Evolutionary conservation across 2,113 vertebrate genomes (phyloP).

Genomic region (Cyprichromis sp.): DNA sequence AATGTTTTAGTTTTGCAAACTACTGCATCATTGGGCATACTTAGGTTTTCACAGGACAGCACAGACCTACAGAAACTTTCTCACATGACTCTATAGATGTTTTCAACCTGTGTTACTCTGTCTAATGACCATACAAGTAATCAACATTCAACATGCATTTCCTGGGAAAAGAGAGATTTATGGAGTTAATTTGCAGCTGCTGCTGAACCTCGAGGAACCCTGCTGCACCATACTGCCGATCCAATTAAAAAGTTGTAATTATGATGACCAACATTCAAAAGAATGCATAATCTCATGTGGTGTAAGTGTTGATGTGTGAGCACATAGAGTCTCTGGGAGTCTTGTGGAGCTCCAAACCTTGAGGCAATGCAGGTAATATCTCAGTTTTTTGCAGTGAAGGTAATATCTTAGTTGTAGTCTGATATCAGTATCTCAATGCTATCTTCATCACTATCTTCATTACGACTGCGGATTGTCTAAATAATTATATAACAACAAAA

Average conservation of each 20-base stretch:
- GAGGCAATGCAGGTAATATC: neutral
- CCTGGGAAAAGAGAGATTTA: neutral
- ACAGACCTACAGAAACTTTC: neutral
- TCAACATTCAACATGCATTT: neutral
- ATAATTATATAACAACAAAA: neutral
- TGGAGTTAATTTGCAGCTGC: conserved; percentile 18
- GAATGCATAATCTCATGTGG: neutral
- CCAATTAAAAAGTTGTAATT: conserved; percentile 33
- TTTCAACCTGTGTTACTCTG: neutral
- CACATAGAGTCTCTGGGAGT: neutral
- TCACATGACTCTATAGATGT: neutral
- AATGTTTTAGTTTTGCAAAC: neutral
- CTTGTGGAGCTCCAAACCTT: neutral
- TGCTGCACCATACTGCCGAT: neutral
- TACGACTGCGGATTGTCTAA: fast-evolving
- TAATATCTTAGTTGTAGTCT: neutral
- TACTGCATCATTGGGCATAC: neutral
- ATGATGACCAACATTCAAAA: neutral
- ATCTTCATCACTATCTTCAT: neutral
- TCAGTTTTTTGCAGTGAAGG: neutral
- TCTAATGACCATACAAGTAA: neutral
- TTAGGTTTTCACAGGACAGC: neutral
- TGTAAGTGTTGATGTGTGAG: neutral
- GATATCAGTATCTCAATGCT: neutral
- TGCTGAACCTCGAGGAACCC: neutral